Evolutionary conservation across 2,888 invertebrate genomes (phyloP).

Genomic region (Sipunculus nudus): DNA sequence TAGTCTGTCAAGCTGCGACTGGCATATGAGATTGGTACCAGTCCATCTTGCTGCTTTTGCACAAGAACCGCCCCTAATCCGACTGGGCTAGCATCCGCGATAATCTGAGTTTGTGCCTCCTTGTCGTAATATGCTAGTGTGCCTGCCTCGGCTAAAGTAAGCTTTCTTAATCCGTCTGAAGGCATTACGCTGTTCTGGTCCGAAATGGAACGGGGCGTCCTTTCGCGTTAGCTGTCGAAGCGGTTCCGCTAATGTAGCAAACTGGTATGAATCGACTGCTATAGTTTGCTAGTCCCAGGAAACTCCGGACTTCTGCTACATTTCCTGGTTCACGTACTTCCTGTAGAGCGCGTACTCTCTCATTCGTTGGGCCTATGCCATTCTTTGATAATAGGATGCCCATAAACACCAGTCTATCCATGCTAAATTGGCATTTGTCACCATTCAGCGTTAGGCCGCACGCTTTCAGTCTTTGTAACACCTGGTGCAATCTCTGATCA

Average conservation of each 20-base stretch:
- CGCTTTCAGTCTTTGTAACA: neutral
- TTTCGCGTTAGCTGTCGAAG: neutral
- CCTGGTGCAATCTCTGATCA: neutral
- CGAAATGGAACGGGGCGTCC: neutral
- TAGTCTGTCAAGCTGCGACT: neutral
- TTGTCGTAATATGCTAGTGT: slow-evolving; percentile 9
- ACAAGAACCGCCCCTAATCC: slow-evolving; percentile 7
- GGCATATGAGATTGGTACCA: too few relatives aligned
- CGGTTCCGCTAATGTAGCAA: neutral
- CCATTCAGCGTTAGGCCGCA: neutral
- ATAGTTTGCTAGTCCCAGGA: neutral
- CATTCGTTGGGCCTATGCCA: neutral
- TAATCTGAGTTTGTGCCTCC: slow-evolving; percentile 3
- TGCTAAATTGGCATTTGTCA: neutral
- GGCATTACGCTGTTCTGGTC: neutral
- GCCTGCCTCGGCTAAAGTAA: neutral
- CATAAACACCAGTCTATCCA: neutral
- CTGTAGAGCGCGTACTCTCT: neutral
- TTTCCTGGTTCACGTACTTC: neutral
- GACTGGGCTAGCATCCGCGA: slow-evolving; percentile 8
- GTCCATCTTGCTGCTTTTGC: neutral
- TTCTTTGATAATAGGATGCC: neutral
- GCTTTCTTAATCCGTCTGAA: neutral
- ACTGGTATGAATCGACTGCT: neutral
- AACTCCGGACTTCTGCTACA: neutral